Base-by-base conservation (phyloP, 2,113 vertebrate genomes). In the Thinocorus orbignyianus region DNA sequence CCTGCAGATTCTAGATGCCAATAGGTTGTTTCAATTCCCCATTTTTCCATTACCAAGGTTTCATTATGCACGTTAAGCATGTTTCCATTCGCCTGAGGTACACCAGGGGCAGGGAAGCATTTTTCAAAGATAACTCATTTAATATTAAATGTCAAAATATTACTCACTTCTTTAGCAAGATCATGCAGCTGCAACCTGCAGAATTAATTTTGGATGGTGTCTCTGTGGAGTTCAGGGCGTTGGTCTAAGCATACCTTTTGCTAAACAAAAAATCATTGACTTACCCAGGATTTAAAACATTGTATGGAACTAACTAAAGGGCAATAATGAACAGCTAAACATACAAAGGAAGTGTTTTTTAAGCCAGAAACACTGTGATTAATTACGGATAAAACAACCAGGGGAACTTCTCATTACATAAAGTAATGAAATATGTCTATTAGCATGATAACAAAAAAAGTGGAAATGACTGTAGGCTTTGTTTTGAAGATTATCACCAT, bases 81-180 rank as follows among this genome's bases (percentile, higher is more conserved):
- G 98, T 98, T 98, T 95, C 96, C 95, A 96, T 96, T 98, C 97
- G 98, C 97, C 97, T 95, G 78, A 95, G 90, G 96, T 96, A 97
- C 95, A 97, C 71, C 86, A 98, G 94, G 97, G 97, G 97, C 95
- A 97, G 95, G 95, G 92, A 98, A 93, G 96, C 97, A 98, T 98
- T 98, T 98, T 98, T 98, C 91, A 97, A 95, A 97, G 97, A 96
- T 98, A 98, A 98, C 94, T 97, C 97, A 97, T 97, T 97, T 97
- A 97, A 97, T 97, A 97, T 98, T 98, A 98, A 98, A 98, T 97
- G 97, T 98, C 98, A 98, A 97, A 98, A 97, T 95, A 96, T 97
- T 97, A 96, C 95, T 97, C 98, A 98, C 88, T 84, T 97, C 97
- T 97, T 97, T 95, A 98, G 95, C 92, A 92, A 97, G 97, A 97